Evolutionary conservation across 23 tunicate species (phyloP).

Genomic region (Oikopleura dioica): DNA sequence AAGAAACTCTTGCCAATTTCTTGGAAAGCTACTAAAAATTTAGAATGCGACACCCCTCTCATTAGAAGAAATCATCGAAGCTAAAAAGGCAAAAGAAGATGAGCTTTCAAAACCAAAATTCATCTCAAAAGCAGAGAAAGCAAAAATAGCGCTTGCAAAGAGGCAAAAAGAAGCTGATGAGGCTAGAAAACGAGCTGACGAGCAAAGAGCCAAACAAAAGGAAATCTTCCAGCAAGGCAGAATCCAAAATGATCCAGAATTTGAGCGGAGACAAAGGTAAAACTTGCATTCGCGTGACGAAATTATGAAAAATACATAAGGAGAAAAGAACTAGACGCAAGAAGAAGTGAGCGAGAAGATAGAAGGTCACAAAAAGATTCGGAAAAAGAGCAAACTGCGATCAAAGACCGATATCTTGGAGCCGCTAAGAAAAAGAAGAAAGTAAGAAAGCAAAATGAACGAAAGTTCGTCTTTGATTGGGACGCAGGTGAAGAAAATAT

Average conservation of each 20-base stretch:
- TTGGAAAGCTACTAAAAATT: background rate
- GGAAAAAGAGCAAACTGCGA: slow-evolving; percentile 60
- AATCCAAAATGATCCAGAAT: slow-evolving; percentile 13
- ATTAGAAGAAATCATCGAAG: slow-evolving; percentile 3
- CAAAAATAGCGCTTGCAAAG: slow-evolving; percentile 54
- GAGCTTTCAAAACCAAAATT: slow-evolving; percentile 45
- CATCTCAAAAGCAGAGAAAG: slow-evolving; percentile 50
- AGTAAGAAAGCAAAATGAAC: slow-evolving; percentile 65
- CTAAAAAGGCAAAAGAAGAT: slow-evolving; percentile 2
- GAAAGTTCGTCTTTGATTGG: slow-evolving; percentile 99
- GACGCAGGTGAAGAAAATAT: slow-evolving; percentile 37
- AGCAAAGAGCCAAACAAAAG: slow-evolving; percentile 41
- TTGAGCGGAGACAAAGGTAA: slow-evolving; percentile 36
- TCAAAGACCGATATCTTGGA: slow-evolving; percentile 89
- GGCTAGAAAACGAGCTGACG: slow-evolving; percentile 35
- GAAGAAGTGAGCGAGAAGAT: slow-evolving; percentile 43
- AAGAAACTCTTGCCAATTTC: background rate
- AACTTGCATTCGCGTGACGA: slow-evolving; percentile 23
- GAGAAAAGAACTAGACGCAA: slow-evolving; percentile 55
- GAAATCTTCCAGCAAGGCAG: slow-evolving; percentile 33
- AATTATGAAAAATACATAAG: slow-evolving; percentile 14
- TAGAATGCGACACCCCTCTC: background rate
- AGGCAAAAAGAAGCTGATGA: slow-evolving; percentile 54
- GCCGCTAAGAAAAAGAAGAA: slow-evolving; percentile 67
- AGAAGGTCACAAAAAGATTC: slow-evolving; percentile 58